Evolutionary conservation across 2,888 invertebrate species (phyloP).

Genomic region (Synanthedon vespiformis): DNA sequence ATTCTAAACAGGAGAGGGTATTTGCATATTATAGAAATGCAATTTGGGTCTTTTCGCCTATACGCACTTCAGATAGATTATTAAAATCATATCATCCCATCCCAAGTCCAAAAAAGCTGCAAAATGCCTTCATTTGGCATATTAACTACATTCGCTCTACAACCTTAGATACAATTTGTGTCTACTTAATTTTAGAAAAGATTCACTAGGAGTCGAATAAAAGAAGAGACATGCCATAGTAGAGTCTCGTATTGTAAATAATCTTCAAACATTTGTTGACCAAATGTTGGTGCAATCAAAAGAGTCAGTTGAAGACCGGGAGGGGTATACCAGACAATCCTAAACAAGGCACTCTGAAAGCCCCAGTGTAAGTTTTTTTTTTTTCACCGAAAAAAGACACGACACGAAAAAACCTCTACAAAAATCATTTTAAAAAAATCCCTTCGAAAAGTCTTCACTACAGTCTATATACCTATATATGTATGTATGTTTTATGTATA

Average conservation of each 20-base stretch:
- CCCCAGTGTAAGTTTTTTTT: neutral
- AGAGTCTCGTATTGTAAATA: neutral
- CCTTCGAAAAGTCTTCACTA: constrained; percentile 61
- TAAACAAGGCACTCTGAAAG: neutral
- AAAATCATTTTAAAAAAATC: constrained; percentile 45
- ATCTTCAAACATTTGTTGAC: neutral
- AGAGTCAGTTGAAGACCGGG: neutral
- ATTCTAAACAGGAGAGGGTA: no score
- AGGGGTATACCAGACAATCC: neutral
- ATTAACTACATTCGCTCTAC: constrained; percentile 35
- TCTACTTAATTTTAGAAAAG: constrained; percentile 47
- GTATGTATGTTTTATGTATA: constrained; percentile 6
- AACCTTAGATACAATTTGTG: constrained; percentile 44
- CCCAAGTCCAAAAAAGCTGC: constrained; percentile 15
- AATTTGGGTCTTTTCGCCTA: no score
- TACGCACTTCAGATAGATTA: no score
- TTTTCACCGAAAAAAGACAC: constrained; percentile 12
- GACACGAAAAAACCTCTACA: constrained; percentile 56
- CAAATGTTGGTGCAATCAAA: neutral
- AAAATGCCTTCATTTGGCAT: constrained; percentile 28
- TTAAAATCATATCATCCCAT: no score
- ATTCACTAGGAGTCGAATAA: constrained; percentile 4
- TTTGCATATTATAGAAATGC: no score
- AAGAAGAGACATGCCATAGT: no score
- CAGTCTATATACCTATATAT: constrained; percentile 36